Percentiles rank a stretch among this genome's conserved stretches.
Evolutionary conservation across 1,140 invertebrate genomes (phyloP).

Genomic region (Lasioglossum baleicum): DNA sequence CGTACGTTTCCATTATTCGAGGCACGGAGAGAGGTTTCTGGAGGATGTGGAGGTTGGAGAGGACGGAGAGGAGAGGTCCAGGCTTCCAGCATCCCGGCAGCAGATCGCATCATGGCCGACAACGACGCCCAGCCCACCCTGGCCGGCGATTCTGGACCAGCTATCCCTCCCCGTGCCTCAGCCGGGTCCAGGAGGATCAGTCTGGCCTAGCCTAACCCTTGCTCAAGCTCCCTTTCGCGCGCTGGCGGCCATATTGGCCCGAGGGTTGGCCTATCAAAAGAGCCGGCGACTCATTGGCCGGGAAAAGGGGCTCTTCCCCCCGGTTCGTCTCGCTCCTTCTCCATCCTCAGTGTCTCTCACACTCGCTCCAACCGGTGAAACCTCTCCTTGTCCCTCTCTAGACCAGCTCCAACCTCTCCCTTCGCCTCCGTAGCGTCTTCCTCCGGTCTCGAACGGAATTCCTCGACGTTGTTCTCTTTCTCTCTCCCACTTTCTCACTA

Average conservation of each 20-base stretch:
- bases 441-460: background rate
- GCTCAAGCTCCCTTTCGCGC: slow-evolving; percentile 73
- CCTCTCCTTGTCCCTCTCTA: slow-evolving; percentile 4
- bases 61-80: slow-evolving; percentile 40
- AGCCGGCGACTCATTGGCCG: slow-evolving; percentile 76
- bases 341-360: slow-evolving; percentile 25
- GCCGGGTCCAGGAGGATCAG: slow-evolving; percentile 68
- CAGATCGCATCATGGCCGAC: slow-evolving; percentile 77
- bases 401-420: background rate
- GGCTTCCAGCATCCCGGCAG: slow-evolving; percentile 57
- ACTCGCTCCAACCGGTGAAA: slow-evolving; percentile 26
- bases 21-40: slow-evolving; percentile 38
- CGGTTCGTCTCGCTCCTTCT: slow-evolving; percentile 14
- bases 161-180: slow-evolving; percentile 34
- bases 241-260: slow-evolving; percentile 75
- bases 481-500: background rate
- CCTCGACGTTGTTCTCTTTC: background rate
- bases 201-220: slow-evolving; percentile 72
- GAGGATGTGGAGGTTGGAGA: slow-evolving; percentile 12
- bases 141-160: slow-evolving; percentile 37
- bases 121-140: slow-evolving; percentile 63
- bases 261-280: slow-evolving; percentile 78
- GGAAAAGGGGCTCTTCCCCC: slow-evolving; percentile 13
- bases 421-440: background rate
- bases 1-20: slow-evolving; percentile 53